Base-by-base conservation (phyloP, 2,113 vertebrate species). In the Cyphomyrus discorhynchus region DNA sequence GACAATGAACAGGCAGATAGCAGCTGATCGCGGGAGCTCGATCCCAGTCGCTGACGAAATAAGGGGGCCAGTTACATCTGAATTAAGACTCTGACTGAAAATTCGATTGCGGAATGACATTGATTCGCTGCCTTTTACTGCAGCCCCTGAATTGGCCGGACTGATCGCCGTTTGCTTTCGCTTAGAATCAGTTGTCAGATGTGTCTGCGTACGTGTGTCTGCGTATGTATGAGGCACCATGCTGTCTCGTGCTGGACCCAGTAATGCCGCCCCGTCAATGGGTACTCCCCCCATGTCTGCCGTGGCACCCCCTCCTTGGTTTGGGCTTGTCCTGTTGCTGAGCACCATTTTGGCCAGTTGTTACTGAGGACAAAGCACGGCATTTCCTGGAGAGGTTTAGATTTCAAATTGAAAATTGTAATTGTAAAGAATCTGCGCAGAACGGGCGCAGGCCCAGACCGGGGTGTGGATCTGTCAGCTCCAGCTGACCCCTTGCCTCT, bases 31-130 rank as follows among this genome's bases (percentile, higher is more conserved):
- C 3, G 7, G 42, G 8, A 46, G 80, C 39, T 0, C 42, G 35
- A 24, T 85, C 39, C 4, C 46, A 85, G 24, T 10, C 1, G 42
- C 93, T 94, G 91, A 93, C 93, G 91, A 92, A 91, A 93, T 95
- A 93, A 95, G 88, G 45, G 66, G 86, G 89, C 89, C 92, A 93
- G 93, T 94, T 93, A 94, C 90, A 93, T 90, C 88, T 89, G 90
- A 86, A 89, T 93, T 92, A 91, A 91, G 94, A 86, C 91, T 89
- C 87, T 91, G 92, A 89, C 93, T 91, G 91, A 88, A 89, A 88
- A 93, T 80, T 58, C 77, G 80, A 89, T 89, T 89, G 89, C 91
- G 87, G 88, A 90, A 86, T 91, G 92, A 90, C 89, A 88, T 92
- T 90, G 39, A 85, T 49, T 24, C 2, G 45, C 74, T 19, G 62